Base-by-base conservation (phyloP, 2,113 vertebrate genomes). In the Dendropsophus ebraccatus region DNA sequence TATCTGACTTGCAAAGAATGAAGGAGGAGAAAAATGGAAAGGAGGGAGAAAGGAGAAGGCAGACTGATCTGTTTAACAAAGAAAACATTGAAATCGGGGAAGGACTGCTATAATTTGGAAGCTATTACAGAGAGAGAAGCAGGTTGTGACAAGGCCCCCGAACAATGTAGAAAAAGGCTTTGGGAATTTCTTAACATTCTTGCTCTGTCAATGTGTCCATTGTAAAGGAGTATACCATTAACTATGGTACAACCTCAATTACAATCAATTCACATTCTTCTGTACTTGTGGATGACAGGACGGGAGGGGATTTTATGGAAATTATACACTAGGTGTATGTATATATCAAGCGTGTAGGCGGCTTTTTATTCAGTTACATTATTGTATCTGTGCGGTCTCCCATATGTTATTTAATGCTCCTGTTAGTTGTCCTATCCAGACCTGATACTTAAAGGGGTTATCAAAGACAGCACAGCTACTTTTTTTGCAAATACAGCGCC, bases 1-100 rank as follows among this genome's bases (percentile, higher is more conserved):
- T 72, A 89, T 56, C 2, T 87, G 81, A 75, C 62, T 65, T 50
- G 9, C 19, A 49, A 78, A 77, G 56, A 82, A 32, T 32, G 13
- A 4, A n/a, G 19, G 21, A 16, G 6, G 56, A 32, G 37, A 45
- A 9, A 4, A 28, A 56, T 35, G 52, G 52, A 62, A 30, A 76
- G 25, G 74, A 32, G 3, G 16, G 74, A 32, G 16, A 7, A 30
- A 8, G 12, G n/a, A 54, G 30, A 54, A 47, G 58, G 41, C 13
- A 1, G 54, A 56, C 41, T 23, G 21, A 50, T 50, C 73, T 32
- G 19, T 35, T 84, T 49, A 83, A 56, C 25, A 1, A 67, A 88
- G 83, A 75, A 84, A 2, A 60, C 78, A 37, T 37, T 1, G 60
- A 50, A 86, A 79, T 35, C 45, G 58, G 47, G 50, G 58, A 80